Percentiles rank a stretch among this genome's conserved stretches.
Conservation (phyloP, 2,888 invertebrate genomes). For the Corythucha ciliata region DNA sequence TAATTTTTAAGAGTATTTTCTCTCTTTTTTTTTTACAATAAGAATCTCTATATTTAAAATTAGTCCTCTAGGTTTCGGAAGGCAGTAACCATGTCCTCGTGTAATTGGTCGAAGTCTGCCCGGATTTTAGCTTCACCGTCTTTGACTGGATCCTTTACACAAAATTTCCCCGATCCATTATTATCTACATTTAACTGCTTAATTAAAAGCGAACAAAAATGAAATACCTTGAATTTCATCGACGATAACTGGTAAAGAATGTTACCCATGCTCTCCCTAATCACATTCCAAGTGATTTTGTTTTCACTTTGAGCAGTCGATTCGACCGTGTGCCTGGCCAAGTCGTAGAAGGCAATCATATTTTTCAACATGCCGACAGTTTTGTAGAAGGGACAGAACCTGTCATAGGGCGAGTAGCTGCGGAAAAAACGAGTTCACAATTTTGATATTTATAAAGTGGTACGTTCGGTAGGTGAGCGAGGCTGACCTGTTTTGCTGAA, state of each 20-base stretch:
- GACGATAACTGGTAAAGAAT: constrained; percentile 93
- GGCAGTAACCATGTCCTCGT: constrained; percentile 93
- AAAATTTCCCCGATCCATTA: too few species aligned
- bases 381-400: constrained; percentile 99
- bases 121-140: constrained; percentile 97
- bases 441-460: not conserved
- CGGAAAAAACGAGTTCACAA: constrained; percentile 11
- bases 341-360: constrained; percentile 97
- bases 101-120: constrained; percentile 90
- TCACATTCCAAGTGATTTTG: constrained; percentile 97
- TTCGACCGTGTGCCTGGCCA: constrained; percentile 96
- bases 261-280: constrained; percentile 93
- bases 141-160: constrained; percentile 82
- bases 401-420: constrained; percentile 82
- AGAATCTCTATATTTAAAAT: too few species aligned
- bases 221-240: constrained; percentile 93
- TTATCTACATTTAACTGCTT: constrained; percentile 3
- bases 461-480: not conserved
- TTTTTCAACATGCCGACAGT: constrained; percentile 98
- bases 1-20: too few species aligned
- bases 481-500: constrained; percentile 91
- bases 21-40: too few species aligned
- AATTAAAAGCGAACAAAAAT: not conserved
- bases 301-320: constrained; percentile 97
- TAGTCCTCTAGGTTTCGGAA: constrained; percentile 99